Percentiles rank a stretch among this genome's conserved stretches.
Conservation (phyloP, 53 echinoderm and acorn worm species). For the Pentamera pediparva region DNA sequence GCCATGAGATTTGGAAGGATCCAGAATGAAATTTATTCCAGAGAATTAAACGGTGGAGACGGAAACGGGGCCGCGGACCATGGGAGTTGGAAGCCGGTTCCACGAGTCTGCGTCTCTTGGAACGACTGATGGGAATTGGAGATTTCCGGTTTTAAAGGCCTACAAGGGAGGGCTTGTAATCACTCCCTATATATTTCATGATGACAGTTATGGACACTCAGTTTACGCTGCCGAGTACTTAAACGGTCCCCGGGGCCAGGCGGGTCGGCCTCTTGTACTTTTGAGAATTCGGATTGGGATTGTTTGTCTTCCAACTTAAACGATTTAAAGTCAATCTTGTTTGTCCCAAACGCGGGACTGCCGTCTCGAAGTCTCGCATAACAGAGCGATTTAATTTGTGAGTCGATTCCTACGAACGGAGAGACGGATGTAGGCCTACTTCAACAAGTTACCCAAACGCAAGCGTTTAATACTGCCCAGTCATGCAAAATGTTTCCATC, state of each 20-base stretch:
- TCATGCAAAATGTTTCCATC: too few relatives aligned
- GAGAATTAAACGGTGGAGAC: neutral
- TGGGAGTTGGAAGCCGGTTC: constrained; percentile 18
- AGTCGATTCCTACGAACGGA: too few relatives aligned
- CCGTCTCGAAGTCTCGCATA: too few relatives aligned
- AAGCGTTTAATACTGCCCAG: too few relatives aligned
- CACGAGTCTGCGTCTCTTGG: constrained; percentile 5
- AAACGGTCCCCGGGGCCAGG: constrained; percentile 4
- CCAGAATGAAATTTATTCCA: neutral
- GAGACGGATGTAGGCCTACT: too few relatives aligned
- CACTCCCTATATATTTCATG: neutral
- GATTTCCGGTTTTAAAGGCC: constrained; percentile 14
- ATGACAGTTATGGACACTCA: constrained; percentile 9
- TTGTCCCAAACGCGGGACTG: too few relatives aligned
- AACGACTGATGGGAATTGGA: constrained; percentile 18
- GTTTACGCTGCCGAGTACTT: constrained; percentile 7
- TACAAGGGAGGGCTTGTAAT: neutral
- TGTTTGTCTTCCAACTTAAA: constrained; percentile 25
- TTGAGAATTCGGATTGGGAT: neutral
- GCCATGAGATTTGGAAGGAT: too few relatives aligned
- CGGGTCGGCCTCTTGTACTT: constrained; percentile 27
- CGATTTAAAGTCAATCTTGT: constrained; percentile 23
- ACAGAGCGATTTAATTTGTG: too few relatives aligned
- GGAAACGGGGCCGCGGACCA: constrained; percentile 19
- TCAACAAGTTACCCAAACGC: too few relatives aligned